These are phyloP conservation scores for Thecocarcelia acutangulata DNA, from an alignment of 2,888 invertebrate species.

Conservation along the genomic window DNA sequence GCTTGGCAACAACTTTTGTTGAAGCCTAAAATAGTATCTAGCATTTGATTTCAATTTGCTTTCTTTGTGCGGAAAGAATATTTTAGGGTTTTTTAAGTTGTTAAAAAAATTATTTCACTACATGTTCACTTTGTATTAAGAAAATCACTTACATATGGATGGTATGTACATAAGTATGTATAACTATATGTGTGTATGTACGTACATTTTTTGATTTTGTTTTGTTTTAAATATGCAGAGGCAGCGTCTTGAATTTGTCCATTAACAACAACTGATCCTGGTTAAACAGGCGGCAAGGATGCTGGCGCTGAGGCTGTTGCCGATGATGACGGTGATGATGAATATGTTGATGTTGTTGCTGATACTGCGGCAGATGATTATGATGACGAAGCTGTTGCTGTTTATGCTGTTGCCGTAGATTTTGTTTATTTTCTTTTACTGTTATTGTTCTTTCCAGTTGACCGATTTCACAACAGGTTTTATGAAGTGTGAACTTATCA, in stretches of 20 bases:
- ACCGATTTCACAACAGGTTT: conserved; percentile 21
- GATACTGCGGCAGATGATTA: background rate
- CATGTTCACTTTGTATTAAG: too few relatives aligned
- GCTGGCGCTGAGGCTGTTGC: background rate
- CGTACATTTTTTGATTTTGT: background rate
- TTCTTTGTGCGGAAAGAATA: too few relatives aligned
- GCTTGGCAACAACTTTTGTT: too few relatives aligned
- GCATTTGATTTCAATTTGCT: too few relatives aligned
- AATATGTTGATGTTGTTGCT: background rate
- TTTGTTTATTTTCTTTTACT: conserved; percentile 11
- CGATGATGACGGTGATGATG: background rate
- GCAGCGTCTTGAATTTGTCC: conserved; percentile 62
- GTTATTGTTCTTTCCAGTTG: conserved; percentile 31
- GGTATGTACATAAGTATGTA: too few relatives aligned
- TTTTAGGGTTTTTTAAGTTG: too few relatives aligned
- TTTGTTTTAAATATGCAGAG: conserved; percentile 36
- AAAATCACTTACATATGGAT: too few relatives aligned
- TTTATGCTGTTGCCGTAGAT: background rate
- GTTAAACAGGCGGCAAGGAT: background rate
- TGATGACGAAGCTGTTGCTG: background rate
- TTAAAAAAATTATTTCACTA: too few relatives aligned
- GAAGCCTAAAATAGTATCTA: too few relatives aligned
- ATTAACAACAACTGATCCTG: conserved; percentile 40
- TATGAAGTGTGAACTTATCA: conserved; percentile 29
- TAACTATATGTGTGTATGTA: background rate